A percentile compares a stretch with the other conserved stretches of the same genome.
Conservation (phyloP, 2,113 vertebrate species). For the Pseudopodoces humilis region DNA sequence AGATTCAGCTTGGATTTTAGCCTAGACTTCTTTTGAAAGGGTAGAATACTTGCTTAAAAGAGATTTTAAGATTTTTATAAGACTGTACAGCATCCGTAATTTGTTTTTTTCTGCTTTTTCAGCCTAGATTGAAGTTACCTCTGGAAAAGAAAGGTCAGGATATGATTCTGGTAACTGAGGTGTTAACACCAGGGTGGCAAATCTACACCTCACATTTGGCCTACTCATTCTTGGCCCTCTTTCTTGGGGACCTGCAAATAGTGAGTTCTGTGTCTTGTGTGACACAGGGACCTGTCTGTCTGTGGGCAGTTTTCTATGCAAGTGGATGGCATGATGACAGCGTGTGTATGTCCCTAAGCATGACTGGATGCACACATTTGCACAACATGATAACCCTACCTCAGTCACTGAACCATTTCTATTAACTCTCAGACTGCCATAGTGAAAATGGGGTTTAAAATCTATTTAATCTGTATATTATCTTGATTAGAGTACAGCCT, state of each 20-base stretch:
- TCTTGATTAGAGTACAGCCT: neutral
- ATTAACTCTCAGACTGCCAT: neutral
- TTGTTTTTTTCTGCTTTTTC: neutral
- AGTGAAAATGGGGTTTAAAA: neutral
- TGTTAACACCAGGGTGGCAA: neutral
- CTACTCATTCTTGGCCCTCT: neutral
- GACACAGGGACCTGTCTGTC: neutral
- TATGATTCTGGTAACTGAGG: neutral
- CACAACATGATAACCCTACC: rapidly evolving
- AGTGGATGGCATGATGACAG: no score
- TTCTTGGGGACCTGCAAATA: neutral
- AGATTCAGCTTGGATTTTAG: neutral
- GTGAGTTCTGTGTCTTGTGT: neutral
- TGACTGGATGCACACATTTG: no score
- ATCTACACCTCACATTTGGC: neutral
- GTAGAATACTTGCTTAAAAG: neutral
- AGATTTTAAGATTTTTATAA: neutral
- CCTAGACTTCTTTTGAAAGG: neutral
- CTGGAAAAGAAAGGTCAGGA: neutral
- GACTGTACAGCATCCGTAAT: neutral
- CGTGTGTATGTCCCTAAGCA: neutral
- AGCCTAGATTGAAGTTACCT: neutral
- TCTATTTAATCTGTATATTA: rapidly evolving
- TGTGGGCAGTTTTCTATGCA: neutral
- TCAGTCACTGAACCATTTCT: neutral